These are phyloP conservation scores for Platyscapa corneri DNA, from an alignment of 1,140 invertebrate species.

Conservation along the genomic window DNA sequence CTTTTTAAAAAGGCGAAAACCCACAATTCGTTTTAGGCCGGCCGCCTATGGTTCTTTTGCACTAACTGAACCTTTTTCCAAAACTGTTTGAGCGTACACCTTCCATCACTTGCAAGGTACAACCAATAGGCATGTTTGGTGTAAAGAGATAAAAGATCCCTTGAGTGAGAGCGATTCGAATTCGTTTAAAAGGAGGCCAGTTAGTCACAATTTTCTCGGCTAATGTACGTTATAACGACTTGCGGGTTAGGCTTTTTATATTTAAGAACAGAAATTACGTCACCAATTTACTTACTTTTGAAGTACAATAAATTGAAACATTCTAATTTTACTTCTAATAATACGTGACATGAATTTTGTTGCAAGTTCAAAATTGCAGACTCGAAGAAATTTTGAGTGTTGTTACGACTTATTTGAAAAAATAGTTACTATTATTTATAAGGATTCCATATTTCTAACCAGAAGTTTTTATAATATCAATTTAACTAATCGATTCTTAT, in stretches of 20 bases:
- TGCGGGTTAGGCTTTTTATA: constrained; percentile 24
- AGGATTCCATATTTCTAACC: neutral
- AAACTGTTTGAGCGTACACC: neutral
- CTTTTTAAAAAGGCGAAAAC: neutral
- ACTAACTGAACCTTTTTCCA: neutral
- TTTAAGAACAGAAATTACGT: neutral
- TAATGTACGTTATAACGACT: constrained; percentile 40
- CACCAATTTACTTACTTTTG: neutral
- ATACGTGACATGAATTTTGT: constrained; percentile 10
- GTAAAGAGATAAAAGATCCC: neutral
- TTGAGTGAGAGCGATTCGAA: constrained; percentile 23
- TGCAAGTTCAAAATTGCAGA: neutral
- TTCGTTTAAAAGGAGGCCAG: constrained; percentile 9
- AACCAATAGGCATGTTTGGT: neutral
- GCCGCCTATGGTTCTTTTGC: constrained; percentile 18
- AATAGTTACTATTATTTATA: neutral
- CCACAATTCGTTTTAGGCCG: constrained; percentile 32
- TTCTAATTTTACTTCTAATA: neutral
- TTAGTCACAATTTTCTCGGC: constrained; percentile 38
- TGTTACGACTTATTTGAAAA: neutral
- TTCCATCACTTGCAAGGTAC: neutral
- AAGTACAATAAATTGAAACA: neutral
- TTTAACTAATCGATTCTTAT: constrained; percentile 25
- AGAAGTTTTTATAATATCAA: neutral
- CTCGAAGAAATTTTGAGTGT: constrained; percentile 15